Evolutionary conservation across 2,797 vertebrate genomes (phyloP), one percentile per base, ranked within the genome.

Genomic region (Micromesistius poutassou): DNA sequence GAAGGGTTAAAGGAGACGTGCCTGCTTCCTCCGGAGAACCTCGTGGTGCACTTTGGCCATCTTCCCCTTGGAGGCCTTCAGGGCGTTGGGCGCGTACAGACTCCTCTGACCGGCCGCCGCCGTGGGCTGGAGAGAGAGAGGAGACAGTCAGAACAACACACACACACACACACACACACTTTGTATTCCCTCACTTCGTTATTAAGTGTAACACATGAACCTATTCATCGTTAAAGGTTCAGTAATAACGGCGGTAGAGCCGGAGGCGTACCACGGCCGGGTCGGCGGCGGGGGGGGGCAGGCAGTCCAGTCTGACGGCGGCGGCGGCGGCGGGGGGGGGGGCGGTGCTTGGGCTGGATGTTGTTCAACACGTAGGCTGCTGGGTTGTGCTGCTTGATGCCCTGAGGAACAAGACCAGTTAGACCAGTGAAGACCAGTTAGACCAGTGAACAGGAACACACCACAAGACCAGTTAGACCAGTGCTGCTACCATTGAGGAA

Each of bases 361-460:
- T 99, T 99, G 87, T 98, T 99, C 68, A 99, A 91, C 85, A 97
- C 96, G 0, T 98, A 99, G n/a, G 96, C 90, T 22, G 96, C 96
- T 0, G 97, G 87, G 46, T 91, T 92, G 89, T 96, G 94, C 30
- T 95, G 95, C 87, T 97, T 97, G 78, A 97, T 92, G 36, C 94
- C 95, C 97, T 99, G 4, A 76, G 0, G 73, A 78, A 77, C 0
- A 78, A 8, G 3, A 46, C 25, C 5, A 8, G 22, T 62, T 25
- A 62, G 55, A 19, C 12, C 2, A 50, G 4, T 19, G 4, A 50
- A 4, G 46, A 19, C n/a, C n/a, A n/a, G n/a, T n/a, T n/a, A n/a
- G n/a, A n/a, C n/a, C n/a, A n/a, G n/a, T n/a, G n/a, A n/a, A n/a
- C n/a, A n/a, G n/a, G n/a, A n/a, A n/a, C n/a, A n/a, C n/a, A n/a